A percentile compares a stretch with the other conserved stretches of the same genome.
Evolutionary conservation across 2,888 invertebrate species (phyloP).

Genomic region (Stramonita haemastoma): DNA sequence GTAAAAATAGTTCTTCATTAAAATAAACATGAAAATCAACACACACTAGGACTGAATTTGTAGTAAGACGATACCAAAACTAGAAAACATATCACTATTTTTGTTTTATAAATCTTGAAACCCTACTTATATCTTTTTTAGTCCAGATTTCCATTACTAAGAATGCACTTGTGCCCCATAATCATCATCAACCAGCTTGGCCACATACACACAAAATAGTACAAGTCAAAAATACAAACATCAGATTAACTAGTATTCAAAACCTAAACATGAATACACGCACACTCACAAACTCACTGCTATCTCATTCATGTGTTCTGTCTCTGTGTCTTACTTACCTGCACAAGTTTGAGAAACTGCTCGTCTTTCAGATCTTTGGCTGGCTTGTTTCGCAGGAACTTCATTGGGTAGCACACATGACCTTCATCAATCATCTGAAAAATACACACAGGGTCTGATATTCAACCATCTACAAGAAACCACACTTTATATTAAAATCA

Average conservation of each 20-base stretch:
- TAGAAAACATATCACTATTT: too few species aligned
- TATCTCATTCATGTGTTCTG: too few species aligned
- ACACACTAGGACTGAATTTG: too few species aligned
- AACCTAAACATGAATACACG: neutral
- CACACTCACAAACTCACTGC: neutral
- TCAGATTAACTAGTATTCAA: neutral
- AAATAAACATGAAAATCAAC: too few species aligned
- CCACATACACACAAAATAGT: neutral
- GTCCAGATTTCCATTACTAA: too few species aligned
- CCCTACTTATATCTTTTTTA: too few species aligned
- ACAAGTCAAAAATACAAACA: neutral
- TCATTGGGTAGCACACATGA: constrained; percentile 86
- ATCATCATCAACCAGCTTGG: neutral
- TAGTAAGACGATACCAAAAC: too few species aligned
- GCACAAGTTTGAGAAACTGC: constrained; percentile 88
- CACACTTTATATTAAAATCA: neutral
- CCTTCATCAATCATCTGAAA: constrained; percentile 92
- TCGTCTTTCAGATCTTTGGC: constrained; percentile 92
- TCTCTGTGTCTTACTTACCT: constrained; percentile 55
- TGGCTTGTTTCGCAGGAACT: constrained; percentile 95
- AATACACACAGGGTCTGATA: neutral
- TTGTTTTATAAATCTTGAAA: too few species aligned
- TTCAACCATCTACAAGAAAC: neutral
- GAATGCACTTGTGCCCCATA: neutral
- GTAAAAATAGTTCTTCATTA: too few species aligned